Percentiles rank a stretch among this genome's conserved stretches.
Conservation (phyloP, 2,888 invertebrate species). For the Dolomedes plantarius region DNA sequence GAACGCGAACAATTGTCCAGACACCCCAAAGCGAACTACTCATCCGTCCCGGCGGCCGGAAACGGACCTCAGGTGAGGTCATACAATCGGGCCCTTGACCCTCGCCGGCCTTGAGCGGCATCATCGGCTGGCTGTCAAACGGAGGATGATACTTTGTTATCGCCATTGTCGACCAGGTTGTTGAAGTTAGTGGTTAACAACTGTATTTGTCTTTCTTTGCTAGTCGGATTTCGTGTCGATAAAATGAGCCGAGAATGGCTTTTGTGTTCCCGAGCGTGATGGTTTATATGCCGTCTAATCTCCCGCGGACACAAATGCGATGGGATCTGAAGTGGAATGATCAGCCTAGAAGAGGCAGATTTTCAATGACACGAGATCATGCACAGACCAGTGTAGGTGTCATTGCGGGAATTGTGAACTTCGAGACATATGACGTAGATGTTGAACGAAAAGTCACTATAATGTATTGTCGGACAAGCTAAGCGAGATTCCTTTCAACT, state of each 20-base stretch:
- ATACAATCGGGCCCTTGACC: slow-evolving; percentile 26
- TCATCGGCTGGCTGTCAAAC: slow-evolving; percentile 10
- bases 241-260: neutral
- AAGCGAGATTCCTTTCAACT: too few relatives aligned
- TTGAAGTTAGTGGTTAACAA: neutral
- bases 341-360: too few relatives aligned
- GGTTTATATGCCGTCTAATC: too few relatives aligned
- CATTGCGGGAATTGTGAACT: too few relatives aligned
- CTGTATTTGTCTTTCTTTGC: slow-evolving; percentile 1
- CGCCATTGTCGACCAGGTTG: neutral
- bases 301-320: too few relatives aligned
- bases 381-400: too few relatives aligned
- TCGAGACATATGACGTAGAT: too few relatives aligned
- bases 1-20: neutral
- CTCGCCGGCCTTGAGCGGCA: neutral
- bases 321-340: too few relatives aligned
- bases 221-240: neutral
- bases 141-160: slow-evolving; percentile 1
- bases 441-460: too few relatives aligned
- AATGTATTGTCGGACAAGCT: too few relatives aligned
- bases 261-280: neutral
- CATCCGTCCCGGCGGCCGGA: neutral
- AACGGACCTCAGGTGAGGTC: neutral
- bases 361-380: too few relatives aligned
- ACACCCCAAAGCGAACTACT: neutral